Base-by-base conservation (phyloP, 2,888 invertebrate genomes). In the Acleris cristana region DNA sequence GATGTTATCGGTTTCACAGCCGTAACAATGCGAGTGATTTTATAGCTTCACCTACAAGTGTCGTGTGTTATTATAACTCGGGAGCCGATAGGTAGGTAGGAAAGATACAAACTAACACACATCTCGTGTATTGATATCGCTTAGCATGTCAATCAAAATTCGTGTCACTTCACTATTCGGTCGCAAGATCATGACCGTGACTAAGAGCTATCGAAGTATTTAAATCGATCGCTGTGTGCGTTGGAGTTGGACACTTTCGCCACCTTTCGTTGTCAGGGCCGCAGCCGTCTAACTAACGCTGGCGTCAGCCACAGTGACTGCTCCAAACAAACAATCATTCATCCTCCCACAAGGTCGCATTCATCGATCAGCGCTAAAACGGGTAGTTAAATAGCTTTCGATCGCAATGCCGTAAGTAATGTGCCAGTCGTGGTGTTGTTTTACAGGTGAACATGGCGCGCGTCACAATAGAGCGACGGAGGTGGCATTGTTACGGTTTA, bases 211-310 rank as follows among this genome's bases (percentile, higher is more conserved):
- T 76, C 74, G 72, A 79, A 78, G 74, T 79, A 56, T 75, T 77
- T 80, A 45, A 78, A 83, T 79, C 78, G 79, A 83, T 78, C 76
- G 74, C 73, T 75, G 71, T 56, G 49, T 81, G 81, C 85, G 86
- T 85, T 84, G 84, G 81, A 78, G 86, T 85, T 85, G 84, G 81
- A 78, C 79, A 89, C 90, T 90, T 90, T 90, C 90, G 88, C 90
- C 85, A 83, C 86, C 81, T 88, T 88, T 87, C 88, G 86, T 86
- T 82, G 87, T 82, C 88, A 87, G 82, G 87, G 87, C 82, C 84
- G 82, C 75, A 78, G 72, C 76, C 75, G 74, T 62, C 62, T 40
- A 51, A 51, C 61, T 45, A 51, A 6, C 34, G 51, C 60, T 45
- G 26, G 52, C 23, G 44, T 12, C 40, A 40, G 40, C 14, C 40